Evolutionary conservation across 1,140 invertebrate genomes (phyloP), one percentile per base, ranked within the genome.

Genomic region (Phenacoccus solenopsis): DNA sequence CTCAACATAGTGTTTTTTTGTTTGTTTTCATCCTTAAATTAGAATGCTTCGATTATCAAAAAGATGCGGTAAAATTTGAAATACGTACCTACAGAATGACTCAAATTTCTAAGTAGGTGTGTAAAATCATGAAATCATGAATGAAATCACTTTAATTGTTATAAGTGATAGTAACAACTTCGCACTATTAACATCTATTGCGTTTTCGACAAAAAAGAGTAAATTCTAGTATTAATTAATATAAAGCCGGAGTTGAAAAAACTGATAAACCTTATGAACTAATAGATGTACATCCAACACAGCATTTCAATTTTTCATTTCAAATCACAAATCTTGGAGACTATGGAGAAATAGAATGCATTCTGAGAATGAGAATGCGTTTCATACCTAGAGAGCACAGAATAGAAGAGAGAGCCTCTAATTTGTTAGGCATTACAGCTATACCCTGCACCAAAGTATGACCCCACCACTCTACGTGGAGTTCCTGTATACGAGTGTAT

Each of bases 81-180:
- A n/a, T n/a, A 49, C 38, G 38, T 49, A 49, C 38, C 38, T 49
- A 49, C 38, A n/a, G 38, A 49, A 49, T 49, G 38, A 49, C 20
- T 49, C 38, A 49, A 49, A 49, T 4, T 49, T 49, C 20, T 2
- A 49, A 49, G 38, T 49, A 49, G 38, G 38, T 49, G 38, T 49
- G 38, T 49, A 49, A 49, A 49, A 49, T 49, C 38, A 49, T 49
- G 38, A 49, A 49, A 49, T 49, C 38, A 49, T 49, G 38, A 49
- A 49, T 49, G 38, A 49, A 49, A 16, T n/a, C 13, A 10, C 38
- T 32, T 32, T 32, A 32, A 32, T 32, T 7, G 13, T 32, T 32
- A 5, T 3, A 49, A 49, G 5, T 49, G n/a, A 9, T 2, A n/a
- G 38, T 49, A 49, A 49, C 38, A 2, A 16, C 20, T n/a, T 49